Evolutionary conservation across 2,113 vertebrate species (phyloP).

Genomic region (Lophius piscatorius): DNA sequence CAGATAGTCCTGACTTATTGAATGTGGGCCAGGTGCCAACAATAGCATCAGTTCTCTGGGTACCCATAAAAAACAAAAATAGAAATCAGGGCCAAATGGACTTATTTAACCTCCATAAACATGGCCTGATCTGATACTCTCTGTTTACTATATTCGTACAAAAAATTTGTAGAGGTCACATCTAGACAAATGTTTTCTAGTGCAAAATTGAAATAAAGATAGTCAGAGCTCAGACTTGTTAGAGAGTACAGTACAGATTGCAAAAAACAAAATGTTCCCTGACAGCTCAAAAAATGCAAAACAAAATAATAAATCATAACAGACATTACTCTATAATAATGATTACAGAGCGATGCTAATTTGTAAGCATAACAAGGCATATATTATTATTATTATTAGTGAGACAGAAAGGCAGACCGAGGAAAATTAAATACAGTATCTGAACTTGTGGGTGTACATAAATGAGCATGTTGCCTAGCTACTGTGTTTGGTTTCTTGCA

Average conservation of each 20-base stretch:
- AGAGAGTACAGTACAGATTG: too few species aligned
- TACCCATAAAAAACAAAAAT: conserved; percentile 38
- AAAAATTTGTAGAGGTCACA: too few species aligned
- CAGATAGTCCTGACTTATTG: conserved; percentile 39
- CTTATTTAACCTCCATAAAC: conserved; percentile 20
- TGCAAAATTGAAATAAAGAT: too few species aligned
- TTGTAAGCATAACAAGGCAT: conserved; percentile 6
- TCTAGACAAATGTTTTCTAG: too few species aligned
- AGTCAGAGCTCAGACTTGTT: too few species aligned
- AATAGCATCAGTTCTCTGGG: conserved; percentile 40
- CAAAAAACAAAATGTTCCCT: too few species aligned
- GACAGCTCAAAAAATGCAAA: too few species aligned
- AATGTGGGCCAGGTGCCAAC: conserved; percentile 29
- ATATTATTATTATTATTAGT: not conserved
- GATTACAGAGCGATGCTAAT: conserved; percentile 36
- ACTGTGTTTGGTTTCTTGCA: conserved; percentile 55
- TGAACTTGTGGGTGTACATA: conserved; percentile 34
- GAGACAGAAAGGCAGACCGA: conserved; percentile 5
- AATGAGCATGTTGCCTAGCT: conserved; percentile 44
- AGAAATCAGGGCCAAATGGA: conserved; percentile 20
- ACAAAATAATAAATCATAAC: conserved; percentile 31
- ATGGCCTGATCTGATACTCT: too few species aligned
- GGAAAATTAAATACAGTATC: conserved; percentile 9
- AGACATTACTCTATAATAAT: conserved; percentile 46
- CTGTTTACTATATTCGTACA: too few species aligned